Conservation (phyloP, 2,113 vertebrate species). For the Peromyscus leucopus region DNA sequence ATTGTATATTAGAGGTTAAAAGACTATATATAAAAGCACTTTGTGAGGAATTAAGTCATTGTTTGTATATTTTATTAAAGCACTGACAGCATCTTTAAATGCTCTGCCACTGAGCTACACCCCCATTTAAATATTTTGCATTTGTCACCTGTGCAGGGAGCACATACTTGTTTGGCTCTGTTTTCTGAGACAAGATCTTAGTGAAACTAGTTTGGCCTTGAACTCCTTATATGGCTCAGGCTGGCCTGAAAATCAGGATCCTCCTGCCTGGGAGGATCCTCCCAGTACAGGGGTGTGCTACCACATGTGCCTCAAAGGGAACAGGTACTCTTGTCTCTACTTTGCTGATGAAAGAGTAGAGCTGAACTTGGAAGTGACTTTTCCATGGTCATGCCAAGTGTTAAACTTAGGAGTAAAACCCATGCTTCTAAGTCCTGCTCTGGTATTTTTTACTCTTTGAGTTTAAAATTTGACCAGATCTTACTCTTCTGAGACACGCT, state of each 20-base stretch:
- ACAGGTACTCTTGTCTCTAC: constrained; percentile 12
- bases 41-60: neutral
- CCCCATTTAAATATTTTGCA: neutral
- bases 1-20: neutral
- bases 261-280: neutral
- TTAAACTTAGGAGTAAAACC: constrained; percentile 19
- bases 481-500: constrained; percentile 35
- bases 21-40: neutral
- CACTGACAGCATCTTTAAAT: neutral
- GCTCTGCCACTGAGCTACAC: too few species aligned
- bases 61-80: neutral
- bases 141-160: neutral
- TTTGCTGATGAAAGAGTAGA: constrained; percentile 34
- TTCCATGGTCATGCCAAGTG: constrained; percentile 12
- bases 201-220: neutral
- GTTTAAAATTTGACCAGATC: constrained; percentile 40
- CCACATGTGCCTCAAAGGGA: neutral
- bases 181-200: neutral
- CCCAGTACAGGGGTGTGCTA: neutral
- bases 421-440: neutral
- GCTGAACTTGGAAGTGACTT: constrained; percentile 36
- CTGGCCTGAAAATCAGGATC: neutral
- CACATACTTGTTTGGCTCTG: neutral
- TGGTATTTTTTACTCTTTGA: constrained; percentile 1
- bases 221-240: neutral